Conservation (phyloP, 35 echinoderm and acorn worm genomes). For the Ophioderma brevispina region DNA sequence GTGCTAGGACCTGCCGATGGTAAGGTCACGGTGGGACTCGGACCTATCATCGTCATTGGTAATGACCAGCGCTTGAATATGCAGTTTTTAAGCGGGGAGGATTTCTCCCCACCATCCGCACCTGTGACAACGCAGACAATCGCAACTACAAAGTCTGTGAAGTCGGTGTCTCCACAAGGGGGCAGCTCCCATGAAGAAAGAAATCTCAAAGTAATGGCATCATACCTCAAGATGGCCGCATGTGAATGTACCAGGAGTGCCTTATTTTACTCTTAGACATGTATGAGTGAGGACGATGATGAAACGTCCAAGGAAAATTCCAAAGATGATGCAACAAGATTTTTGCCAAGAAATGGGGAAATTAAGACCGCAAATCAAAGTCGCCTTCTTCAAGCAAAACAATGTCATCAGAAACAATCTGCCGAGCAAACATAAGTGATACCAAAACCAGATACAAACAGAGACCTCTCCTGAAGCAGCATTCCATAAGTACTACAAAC, state of each 20-base stretch:
- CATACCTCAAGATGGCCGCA: too few relatives aligned
- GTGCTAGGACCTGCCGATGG: not conserved
- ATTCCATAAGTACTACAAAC: not conserved
- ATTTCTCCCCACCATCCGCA: not conserved
- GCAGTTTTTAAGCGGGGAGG: not conserved
- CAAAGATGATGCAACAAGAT: not conserved
- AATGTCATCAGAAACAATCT: not conserved
- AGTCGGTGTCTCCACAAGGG: not conserved
- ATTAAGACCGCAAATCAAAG: not conserved
- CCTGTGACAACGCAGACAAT: too few relatives aligned
- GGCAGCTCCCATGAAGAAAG: not conserved
- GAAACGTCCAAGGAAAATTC: not conserved
- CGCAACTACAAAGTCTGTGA: not conserved
- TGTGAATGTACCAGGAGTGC: not conserved
- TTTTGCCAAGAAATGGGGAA: not conserved
- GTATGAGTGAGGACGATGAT: not conserved
- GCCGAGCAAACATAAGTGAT: not conserved
- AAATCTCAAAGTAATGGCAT: not conserved
- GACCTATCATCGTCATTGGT: not conserved
- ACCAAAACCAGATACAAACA: not conserved
- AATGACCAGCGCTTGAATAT: conserved; percentile 39
- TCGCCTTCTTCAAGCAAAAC: not conserved
- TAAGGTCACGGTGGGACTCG: not conserved
- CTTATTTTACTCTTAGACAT: not conserved
- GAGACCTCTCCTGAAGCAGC: not conserved